Percentiles rank a stretch among this genome's conserved stretches.
Conservation (phyloP, 2,888 invertebrate genomes). For the Euplexia lucipara region DNA sequence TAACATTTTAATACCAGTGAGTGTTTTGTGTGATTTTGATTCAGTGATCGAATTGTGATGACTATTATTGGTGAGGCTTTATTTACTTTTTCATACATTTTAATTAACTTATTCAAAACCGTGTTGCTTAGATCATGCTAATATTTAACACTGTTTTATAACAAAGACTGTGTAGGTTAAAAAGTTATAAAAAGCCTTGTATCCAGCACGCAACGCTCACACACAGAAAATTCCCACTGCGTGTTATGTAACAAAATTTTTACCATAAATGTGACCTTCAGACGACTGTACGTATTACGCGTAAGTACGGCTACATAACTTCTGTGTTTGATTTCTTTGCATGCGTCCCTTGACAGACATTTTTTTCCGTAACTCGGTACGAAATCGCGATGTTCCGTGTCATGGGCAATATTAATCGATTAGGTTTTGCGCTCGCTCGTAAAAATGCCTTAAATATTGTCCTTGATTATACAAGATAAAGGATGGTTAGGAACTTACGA, state of each 20-base stretch:
- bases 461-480: slow-evolving; percentile 37
- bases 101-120: too few relatives aligned
- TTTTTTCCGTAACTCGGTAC: slow-evolving; percentile 39
- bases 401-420: slow-evolving; percentile 41
- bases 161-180: slow-evolving; percentile 35
- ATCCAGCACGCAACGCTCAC: slow-evolving; percentile 34
- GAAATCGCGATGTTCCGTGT: slow-evolving; percentile 53
- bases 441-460: slow-evolving; percentile 50
- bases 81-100: slow-evolving; percentile 6
- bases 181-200: slow-evolving; percentile 31
- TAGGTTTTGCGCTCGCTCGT: slow-evolving; percentile 47
- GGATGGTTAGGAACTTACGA: slow-evolving; percentile 20
- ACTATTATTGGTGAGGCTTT: slow-evolving; percentile 83
- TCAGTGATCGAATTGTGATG: slow-evolving; percentile 70
- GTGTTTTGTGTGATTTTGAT: slow-evolving; percentile 65
- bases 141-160: slow-evolving; percentile 3
- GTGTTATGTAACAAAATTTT: slow-evolving; percentile 72
- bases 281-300: slow-evolving; percentile 53
- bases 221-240: slow-evolving; percentile 47
- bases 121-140: slow-evolving; percentile 1
- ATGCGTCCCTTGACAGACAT: slow-evolving; percentile 48
- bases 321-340: slow-evolving; percentile 62
- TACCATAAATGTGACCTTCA: slow-evolving; percentile 71
- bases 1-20: slow-evolving; percentile 56
- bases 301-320: slow-evolving; percentile 53